A percentile compares a stretch with the other conserved stretches of the same genome.
phyloP scores from a whole-genome alignment of 2,888 invertebrate species.

The Sphecodes monilicornis region DNA sequence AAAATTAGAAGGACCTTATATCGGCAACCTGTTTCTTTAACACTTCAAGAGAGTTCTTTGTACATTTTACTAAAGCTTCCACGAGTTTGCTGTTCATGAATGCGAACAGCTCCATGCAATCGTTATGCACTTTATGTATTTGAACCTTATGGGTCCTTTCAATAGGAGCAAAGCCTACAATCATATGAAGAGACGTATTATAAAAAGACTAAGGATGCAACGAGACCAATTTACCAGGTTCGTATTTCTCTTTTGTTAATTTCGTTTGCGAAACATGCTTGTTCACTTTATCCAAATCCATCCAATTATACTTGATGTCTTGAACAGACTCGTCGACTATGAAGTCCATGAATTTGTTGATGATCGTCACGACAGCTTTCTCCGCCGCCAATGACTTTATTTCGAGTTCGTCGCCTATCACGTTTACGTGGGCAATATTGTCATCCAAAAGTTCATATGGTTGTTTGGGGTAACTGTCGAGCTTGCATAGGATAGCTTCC shows the following conservation, averaged over 20 bases:
- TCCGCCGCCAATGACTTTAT: constrained; percentile 89
- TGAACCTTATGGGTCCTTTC: constrained; percentile 87
- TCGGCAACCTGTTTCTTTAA: constrained; percentile 87
- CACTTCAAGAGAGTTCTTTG: constrained; percentile 90
- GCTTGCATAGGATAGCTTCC: constrained; percentile 87
- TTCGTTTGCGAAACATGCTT: constrained; percentile 87
- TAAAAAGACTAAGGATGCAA: neutral
- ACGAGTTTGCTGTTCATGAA: constrained; percentile 92
- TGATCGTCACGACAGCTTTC: constrained; percentile 91
- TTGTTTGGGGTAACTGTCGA: constrained; percentile 88
- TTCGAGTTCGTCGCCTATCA: constrained; percentile 86
- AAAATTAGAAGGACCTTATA: constrained; percentile 70
- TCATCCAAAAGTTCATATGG: constrained; percentile 88
- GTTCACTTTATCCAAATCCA: constrained; percentile 87
- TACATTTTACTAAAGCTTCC: constrained; percentile 90
- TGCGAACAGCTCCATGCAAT: constrained; percentile 93
- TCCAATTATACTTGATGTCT: constrained; percentile 88
- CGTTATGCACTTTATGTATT: constrained; percentile 87
- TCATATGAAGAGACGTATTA: neutral
- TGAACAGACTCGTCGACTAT: constrained; percentile 87
- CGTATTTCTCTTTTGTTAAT: constrained; percentile 84
- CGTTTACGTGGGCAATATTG: constrained; percentile 86
- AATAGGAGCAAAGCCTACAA: constrained; percentile 88
- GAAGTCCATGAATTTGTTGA: constrained; percentile 90
- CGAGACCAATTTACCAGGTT: constrained; percentile 85